Conservation (phyloP, 2,888 invertebrate genomes). For the Digitonthophagus gazella region DNA sequence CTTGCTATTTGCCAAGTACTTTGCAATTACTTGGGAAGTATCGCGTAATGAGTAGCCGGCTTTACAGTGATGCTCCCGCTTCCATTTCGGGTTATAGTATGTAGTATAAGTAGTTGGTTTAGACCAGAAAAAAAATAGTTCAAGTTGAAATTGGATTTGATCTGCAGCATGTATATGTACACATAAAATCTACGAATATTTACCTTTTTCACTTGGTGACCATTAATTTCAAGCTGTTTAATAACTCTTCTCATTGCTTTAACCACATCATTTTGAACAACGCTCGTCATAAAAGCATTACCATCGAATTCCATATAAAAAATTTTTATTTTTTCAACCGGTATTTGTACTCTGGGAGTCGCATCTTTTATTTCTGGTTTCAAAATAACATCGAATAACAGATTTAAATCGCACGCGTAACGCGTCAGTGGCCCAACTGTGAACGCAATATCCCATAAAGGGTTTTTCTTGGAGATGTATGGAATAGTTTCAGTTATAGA, state of each 20-base stretch:
- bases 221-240: constrained; percentile 56
- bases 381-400: constrained; percentile 69
- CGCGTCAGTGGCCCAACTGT: constrained; percentile 79
- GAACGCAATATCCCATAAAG: constrained; percentile 68
- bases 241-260: constrained; percentile 58
- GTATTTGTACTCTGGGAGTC: constrained; percentile 47
- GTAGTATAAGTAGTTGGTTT: no score
- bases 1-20: no score
- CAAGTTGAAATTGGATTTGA: no score
- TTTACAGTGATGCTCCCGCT: no score
- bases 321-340: constrained; percentile 64
- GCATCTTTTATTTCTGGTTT: constrained; percentile 53
- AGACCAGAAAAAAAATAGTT: no score
- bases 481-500: constrained; percentile 62
- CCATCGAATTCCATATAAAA: constrained; percentile 81
- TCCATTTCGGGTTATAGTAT: no score
- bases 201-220: constrained; percentile 31
- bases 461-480: constrained; percentile 52
- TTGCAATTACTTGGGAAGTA: no score
- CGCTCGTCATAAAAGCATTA: constrained; percentile 61
- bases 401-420: constrained; percentile 78
- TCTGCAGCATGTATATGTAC: no score
- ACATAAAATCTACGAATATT: no score
- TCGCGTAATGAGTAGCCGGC: no score
- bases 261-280: constrained; percentile 60